Base-by-base conservation (phyloP, 1,140 invertebrate species). In the Ceratina australensis region DNA sequence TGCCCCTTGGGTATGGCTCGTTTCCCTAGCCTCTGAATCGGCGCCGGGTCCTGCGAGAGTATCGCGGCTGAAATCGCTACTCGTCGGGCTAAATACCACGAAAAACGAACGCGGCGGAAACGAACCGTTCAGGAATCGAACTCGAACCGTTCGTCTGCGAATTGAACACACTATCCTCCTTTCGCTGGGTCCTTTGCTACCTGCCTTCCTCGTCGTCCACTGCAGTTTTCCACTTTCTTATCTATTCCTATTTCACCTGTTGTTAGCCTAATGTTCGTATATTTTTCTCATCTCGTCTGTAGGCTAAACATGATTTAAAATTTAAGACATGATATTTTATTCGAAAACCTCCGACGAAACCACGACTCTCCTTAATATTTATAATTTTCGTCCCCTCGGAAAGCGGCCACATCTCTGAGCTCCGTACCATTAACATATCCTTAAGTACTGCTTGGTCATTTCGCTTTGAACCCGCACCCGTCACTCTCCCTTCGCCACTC, bases 121-220 rank as follows among this genome's bases (percentile, higher is more conserved):
- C 87, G 86, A 87, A 84, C 82, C 86, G 84, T 83, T 85, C 77
- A 71, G 69, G 82, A 84, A 84, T 86, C 85, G 79, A 63, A 66
- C 79, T 75, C 65, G 69, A 67, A 72, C 77, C 78, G 77, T 64
- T 26, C 78, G 75, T 24, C 82, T 79, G 69, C 75, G 84, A 86
- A 85, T 81, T 82, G 78, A 86, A 72, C 73, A 80, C 60, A 49
- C 60, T 26, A 20, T n/a, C 56, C 1, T 3, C 47, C n/a, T 50
- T n/a, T 22, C 24, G 22, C 13, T 18, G 8, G 1, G 5, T 56
- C 20, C 16, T 26, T 59, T 42, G 8, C 60, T 28, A 2, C 12
- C 20, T n/a, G 56, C 22, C 5, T 57, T 24, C 52, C 52, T n/a
- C 16, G 15, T n/a, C n/a, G 33, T 8, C 16, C 3, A 16, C 52